Conservation (phyloP, 2,113 vertebrate species). For the Amphiprion percula region DNA sequence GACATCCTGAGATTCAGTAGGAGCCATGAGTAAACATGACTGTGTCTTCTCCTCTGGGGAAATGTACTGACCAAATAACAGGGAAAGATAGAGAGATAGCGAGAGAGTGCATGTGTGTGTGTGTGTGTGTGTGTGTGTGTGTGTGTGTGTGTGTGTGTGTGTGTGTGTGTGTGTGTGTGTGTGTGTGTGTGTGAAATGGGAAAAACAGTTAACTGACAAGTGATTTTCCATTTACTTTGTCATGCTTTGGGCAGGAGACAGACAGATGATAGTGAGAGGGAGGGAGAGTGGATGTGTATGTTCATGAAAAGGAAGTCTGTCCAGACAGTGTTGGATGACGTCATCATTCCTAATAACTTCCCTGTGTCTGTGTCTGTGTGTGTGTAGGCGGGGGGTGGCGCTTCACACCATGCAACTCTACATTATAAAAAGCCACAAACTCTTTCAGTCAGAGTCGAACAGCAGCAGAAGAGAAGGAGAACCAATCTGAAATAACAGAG, state of each 20-base stretch:
- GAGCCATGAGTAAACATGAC: too few relatives aligned
- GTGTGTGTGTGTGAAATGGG: background rate
- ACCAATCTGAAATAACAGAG: conserved; percentile 2
- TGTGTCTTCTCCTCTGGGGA: too few relatives aligned
- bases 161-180: too few relatives aligned
- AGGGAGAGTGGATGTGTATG: conserved; percentile 10
- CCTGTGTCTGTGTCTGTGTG: conserved; percentile 14
- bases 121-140: too few relatives aligned
- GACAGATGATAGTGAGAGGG: conserved; percentile 4
- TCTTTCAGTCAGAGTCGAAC: conserved; percentile 26
- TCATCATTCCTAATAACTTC: conserved; percentile 76
- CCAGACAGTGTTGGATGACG: conserved; percentile 79
- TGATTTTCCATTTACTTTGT: conserved; percentile 49
- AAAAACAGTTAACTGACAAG: conserved; percentile 20
- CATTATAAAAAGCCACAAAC: conserved; percentile 68
- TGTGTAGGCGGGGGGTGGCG: conserved; percentile 28
- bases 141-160: too few relatives aligned
- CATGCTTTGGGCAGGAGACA: conserved; percentile 28
- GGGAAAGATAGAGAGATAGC: too few relatives aligned
- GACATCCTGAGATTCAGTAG: too few relatives aligned
- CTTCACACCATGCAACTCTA: background rate
- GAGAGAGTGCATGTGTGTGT: too few relatives aligned
- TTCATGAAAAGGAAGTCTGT: conserved; percentile 61
- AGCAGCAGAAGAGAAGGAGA: conserved; percentile 19
- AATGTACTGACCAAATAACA: too few relatives aligned